Percentiles rank a stretch among this genome's conserved stretches.
Evolutionary conservation across 2,888 invertebrate genomes (phyloP).

Genomic region (Megaustenia siamemsis): DNA sequence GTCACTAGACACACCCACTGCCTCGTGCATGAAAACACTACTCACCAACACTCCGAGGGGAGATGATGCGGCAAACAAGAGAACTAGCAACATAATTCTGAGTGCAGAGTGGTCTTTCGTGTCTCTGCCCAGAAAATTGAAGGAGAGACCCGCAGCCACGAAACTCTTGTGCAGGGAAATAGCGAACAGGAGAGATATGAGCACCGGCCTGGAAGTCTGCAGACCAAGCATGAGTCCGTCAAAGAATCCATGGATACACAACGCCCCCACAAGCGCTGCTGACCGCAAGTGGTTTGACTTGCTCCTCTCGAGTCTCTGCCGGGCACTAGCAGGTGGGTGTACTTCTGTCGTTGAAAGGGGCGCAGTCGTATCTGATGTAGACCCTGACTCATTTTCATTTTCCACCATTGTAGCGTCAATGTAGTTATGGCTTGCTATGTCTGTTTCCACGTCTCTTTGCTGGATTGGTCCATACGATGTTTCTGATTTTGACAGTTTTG

Average conservation of each 20-base stretch:
- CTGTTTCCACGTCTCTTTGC: not conserved
- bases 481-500: not conserved
- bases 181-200: slow-evolving; percentile 79
- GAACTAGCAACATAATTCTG: slow-evolving; percentile 40
- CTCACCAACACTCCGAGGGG: slow-evolving; percentile 61
- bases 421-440: not conserved
- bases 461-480: not conserved
- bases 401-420: not conserved
- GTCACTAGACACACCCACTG: slow-evolving; percentile 44
- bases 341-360: not conserved
- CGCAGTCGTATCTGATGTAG: no score
- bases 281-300: slow-evolving; percentile 26
- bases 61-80: slow-evolving; percentile 58
- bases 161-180: slow-evolving; percentile 83
- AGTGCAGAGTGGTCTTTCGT: slow-evolving; percentile 28
- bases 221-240: slow-evolving; percentile 55
- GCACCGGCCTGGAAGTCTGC: slow-evolving; percentile 43
- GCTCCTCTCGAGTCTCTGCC: not conserved
- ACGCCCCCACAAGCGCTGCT: slow-evolving; percentile 48
- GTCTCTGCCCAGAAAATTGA: slow-evolving; percentile 78
- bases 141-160: slow-evolving; percentile 82
- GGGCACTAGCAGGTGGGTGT: no score
- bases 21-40: slow-evolving; percentile 56
- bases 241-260: slow-evolving; percentile 55
- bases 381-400: not conserved